These are phyloP conservation scores for Colinus virginianus DNA, from an alignment of 2,113 vertebrate species.

Conservation along the genomic window DNA sequence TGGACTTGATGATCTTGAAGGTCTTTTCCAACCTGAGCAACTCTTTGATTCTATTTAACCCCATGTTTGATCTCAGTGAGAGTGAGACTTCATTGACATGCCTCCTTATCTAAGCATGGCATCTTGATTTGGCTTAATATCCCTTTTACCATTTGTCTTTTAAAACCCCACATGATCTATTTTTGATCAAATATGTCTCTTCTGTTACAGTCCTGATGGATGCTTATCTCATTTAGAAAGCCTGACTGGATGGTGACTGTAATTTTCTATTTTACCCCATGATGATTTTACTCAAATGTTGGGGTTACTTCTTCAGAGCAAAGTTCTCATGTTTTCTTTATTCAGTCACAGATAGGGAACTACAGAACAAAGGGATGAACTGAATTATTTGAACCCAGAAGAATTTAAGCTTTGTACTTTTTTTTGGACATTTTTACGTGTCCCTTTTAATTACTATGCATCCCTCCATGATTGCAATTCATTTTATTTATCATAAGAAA, in stretches of 20 bases:
- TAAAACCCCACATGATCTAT: constrained; percentile 15
- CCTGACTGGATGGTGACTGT: not conserved
- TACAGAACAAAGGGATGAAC: not conserved
- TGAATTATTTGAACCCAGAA: constrained; percentile 15
- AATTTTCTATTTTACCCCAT: not conserved
- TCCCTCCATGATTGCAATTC: constrained; percentile 11
- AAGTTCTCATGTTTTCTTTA: not conserved
- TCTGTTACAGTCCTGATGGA: constrained; percentile 20
- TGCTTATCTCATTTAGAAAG: constrained; percentile 11
- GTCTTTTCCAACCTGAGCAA: too few relatives aligned
- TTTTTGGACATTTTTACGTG: constrained; percentile 46
- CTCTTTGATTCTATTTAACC: too few relatives aligned
- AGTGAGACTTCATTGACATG: not conserved
- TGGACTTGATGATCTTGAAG: too few relatives aligned
- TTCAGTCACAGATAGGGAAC: not conserved
- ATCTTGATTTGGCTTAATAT: not conserved
- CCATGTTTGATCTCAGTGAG: not conserved
- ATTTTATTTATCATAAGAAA: constrained; percentile 38
- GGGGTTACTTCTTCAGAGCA: not conserved
- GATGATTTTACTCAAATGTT: constrained; percentile 13
- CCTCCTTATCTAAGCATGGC: not conserved
- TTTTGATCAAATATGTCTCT: constrained; percentile 33
- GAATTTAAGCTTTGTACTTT: constrained; percentile 37
- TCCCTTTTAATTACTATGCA: constrained; percentile 36
- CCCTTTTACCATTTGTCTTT: constrained; percentile 7